Base-by-base conservation (phyloP, 2,113 vertebrate species). In the Hemibagrus wyckioides region DNA sequence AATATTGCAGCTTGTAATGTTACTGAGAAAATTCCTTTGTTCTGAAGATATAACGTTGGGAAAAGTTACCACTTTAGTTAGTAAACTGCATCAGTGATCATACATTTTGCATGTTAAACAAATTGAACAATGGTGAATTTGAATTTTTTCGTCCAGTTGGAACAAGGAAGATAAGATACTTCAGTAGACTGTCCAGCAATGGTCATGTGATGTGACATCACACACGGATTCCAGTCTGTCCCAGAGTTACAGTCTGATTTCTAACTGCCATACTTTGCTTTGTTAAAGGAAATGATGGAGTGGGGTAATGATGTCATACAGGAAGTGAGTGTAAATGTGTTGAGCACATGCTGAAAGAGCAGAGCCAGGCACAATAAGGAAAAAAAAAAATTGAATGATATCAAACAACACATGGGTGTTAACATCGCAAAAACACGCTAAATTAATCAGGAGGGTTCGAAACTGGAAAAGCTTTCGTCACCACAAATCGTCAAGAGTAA, bases 381-480 rank as follows among this genome's bases (percentile, higher is more conserved):
- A 13, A 41, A 44, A 39, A 44, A 75, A n/a, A n/a, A n/a, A n/a
- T 44, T 2, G 11, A 50, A 48, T 76, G 41, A 48, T 50, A 15
- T 76, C 69, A 44, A 79, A 21, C n/a, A 54, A 79, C 50, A 80
- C 50, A 25, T 80, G 52, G 19, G 30, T 80, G 77, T 80, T 80
- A 56, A 80, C 10, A 23, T 56, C 1, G 10, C 52, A 80, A 56
- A 48, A 79, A 79, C 50, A 33, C 5, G 44, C 76, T 10, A 79
- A 80, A 80, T 54, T 57, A 80, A 80, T 52, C 48, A 54, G 48
- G 48, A 54, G n/a, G 76, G 30, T 21, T 80, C 33, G 77, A 56
- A 80, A 80, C 10, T 33, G 30, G 52, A 80, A 80, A 48, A 56
- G 52, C 76, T 56, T 19, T 33, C 17, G 30, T 36, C 77, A 56